Evolutionary conservation across 2,888 invertebrate genomes (phyloP), one percentile per base, ranked within the genome.

Genomic region (Agrotis puta): DNA sequence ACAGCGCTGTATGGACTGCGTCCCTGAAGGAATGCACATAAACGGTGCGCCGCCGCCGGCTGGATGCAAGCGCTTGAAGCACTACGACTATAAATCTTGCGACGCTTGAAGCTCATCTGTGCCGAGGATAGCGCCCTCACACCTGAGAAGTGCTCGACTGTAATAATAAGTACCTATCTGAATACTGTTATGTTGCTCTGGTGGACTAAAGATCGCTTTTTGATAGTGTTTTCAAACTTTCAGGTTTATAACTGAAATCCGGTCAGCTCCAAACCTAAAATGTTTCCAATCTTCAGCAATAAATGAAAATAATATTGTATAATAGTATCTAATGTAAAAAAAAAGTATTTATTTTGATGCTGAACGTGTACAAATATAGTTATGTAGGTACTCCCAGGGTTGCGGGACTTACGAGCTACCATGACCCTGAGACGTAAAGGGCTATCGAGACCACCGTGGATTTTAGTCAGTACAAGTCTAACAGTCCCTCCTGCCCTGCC

Each of bases 11-110:
- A 50, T 51, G 18, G 39, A 50, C 24, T 18, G 68, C 51, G 51
- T 64, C 63, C 20, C 81, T 64, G 56, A 45, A 75, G 69, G 77
- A 80, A 77, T 77, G 77, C 69, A 61, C 80, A 64, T 61, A 75
- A 69, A 62, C 69, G 61, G 56, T 20, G 63, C 63, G 22, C 45
- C 50, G 47, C 51, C 64, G 56, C 20, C 50, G 53, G 45, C 56
- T 68, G 56, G 45, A 57, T 59, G 68, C 64, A 45, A 67, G 59
- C 64, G 48, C 33, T 74, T 43, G 39, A 56, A 64, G 50, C 59
- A 54, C 59, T 54, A 39, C 39, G 39, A 11, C 39, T 39, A 61
- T 74, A 80, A 80, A 80, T 77, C 76, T 80, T 24, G 24, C n/a
- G 53, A 27, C 22, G 64, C 45, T 58, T 67, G 51, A 58, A 24